These are phyloP conservation scores for Argyrosomus regius DNA, from an alignment of 2,797 vertebrate genomes.

Conservation along the genomic window DNA sequence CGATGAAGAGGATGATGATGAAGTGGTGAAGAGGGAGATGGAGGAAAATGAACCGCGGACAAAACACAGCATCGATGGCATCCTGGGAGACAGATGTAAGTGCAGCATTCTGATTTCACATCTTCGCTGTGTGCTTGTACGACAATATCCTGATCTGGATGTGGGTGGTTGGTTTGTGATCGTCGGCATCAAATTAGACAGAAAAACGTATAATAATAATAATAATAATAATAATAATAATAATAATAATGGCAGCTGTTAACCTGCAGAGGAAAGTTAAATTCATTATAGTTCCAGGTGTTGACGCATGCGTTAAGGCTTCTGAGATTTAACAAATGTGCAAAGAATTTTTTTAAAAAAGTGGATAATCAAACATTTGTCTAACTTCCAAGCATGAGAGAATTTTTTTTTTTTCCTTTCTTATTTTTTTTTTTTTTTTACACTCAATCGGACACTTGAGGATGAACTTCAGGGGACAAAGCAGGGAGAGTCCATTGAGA, in stretches of 20 bases:
- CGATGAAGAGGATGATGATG: conserved; percentile 95
- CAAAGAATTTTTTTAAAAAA: conserved; percentile 89
- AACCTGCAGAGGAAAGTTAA: background rate
- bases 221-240: conserved; percentile 18
- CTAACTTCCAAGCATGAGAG: conserved; percentile 96
- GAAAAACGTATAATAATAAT: background rate
- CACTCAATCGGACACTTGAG: conserved; percentile 98
- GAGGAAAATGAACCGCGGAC: conserved; percentile 95
- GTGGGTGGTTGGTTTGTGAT: conserved; percentile 4
- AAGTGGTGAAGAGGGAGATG: conserved; percentile 93
- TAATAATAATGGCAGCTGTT: background rate
- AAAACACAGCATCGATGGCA: conserved; percentile 99
- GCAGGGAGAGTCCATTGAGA: conserved; percentile 97
- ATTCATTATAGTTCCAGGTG: background rate
- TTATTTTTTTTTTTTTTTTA: conserved; percentile 80
- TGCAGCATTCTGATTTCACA: conserved; percentile 17
- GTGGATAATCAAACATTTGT: conserved; percentile 99
- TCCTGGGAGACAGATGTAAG: conserved; percentile 98
- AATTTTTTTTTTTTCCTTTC: too few relatives aligned
- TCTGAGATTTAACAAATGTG: conserved; percentile 53
- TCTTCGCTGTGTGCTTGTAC: background rate
- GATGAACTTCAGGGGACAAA: conserved; percentile 99
- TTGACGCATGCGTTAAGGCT: conserved; percentile 21
- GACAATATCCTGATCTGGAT: background rate
- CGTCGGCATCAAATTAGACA: background rate